Base-by-base conservation (phyloP, 2,797 vertebrate genomes). In the Gastrophryne carolinensis region DNA sequence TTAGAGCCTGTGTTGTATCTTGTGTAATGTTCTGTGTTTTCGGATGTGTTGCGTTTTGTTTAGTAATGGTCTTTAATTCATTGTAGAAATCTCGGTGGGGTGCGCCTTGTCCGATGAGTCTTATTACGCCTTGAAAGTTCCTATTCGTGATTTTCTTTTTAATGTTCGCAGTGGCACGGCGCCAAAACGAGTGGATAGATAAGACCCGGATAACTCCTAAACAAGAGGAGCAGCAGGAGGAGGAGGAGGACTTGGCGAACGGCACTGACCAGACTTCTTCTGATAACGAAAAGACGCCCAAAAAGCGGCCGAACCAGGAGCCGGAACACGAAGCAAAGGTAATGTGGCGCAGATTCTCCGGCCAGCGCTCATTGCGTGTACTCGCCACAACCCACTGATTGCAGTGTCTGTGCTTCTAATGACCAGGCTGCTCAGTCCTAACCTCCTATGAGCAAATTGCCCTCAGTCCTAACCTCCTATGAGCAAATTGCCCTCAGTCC, bases 171-270 rank as follows among this genome's bases (percentile, higher is more conserved):
- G 75, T 78, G 75, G 72, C 64, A 41, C 75, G 75, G 7, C 75
- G 75, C 10, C 75, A 72, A 72, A 78, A 78, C n/a, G 67, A 78
- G 24, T 78, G 75, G 75, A 68, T 78, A 10, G 75, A 78, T 52
- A 78, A 78, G 60, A 57, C 67, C 4, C 52, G 68, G 0, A n/a
- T 78, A 68, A 35, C 72, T 41, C 26, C 12, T 1, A 78, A 78
- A 26, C 39, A 13, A 44, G 39, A 1, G 15, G 7, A 41, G 39
- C 4, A 41, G 15, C 13, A 17, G 15, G 39, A 44, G 1, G 39
- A 3, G 39, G 15, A 70, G 4, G 73, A 44, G 17, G 58, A 77
- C 1, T 47, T 52, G 37, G 23, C 30, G 4, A 73, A 73, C 1
- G 71, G 71, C 6, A 63, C 70, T 0, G 26, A 39, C 34, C 17